These are phyloP conservation scores for Abrostola triplasia DNA, from an alignment of 2,888 invertebrate genomes.

Conservation along the genomic window DNA sequence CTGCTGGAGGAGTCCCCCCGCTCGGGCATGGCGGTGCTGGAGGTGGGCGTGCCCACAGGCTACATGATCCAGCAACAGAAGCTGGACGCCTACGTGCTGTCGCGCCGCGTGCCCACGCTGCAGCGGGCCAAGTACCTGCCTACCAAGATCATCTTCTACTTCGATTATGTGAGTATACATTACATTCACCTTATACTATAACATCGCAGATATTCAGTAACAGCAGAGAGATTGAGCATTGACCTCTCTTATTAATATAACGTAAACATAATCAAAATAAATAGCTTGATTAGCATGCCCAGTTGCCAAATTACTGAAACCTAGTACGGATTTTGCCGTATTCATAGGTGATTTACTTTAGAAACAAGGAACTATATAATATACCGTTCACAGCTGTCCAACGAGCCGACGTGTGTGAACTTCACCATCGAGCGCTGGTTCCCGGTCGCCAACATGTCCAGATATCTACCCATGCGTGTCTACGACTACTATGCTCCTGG, in stretches of 20 bases:
- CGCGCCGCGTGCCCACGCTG: constrained; percentile 93
- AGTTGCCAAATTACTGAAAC: too few species aligned
- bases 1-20: constrained; percentile 92
- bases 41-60: constrained; percentile 96
- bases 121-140: constrained; percentile 95
- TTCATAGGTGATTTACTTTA: neutral
- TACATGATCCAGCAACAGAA: constrained; percentile 97
- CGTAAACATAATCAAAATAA: too few species aligned
- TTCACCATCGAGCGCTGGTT: constrained; percentile 98
- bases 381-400: constrained; percentile 90
- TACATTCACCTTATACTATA: neutral
- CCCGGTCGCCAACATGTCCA: constrained; percentile 98
- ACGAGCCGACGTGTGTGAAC: constrained; percentile 95
- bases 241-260: too few species aligned
- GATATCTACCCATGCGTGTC: constrained; percentile 95
- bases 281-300: too few species aligned
- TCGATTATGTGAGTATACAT: constrained; percentile 93
- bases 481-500: constrained; percentile 99
- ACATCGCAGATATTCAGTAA: too few species aligned
- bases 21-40: constrained; percentile 96
- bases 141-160: constrained; percentile 96
- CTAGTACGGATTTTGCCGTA: too few species aligned
- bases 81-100: constrained; percentile 94
- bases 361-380: neutral
- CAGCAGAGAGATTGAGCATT: too few species aligned